These are phyloP conservation scores for Phania funesta DNA, from an alignment of 2,888 invertebrate genomes.

Conservation along the genomic window DNA sequence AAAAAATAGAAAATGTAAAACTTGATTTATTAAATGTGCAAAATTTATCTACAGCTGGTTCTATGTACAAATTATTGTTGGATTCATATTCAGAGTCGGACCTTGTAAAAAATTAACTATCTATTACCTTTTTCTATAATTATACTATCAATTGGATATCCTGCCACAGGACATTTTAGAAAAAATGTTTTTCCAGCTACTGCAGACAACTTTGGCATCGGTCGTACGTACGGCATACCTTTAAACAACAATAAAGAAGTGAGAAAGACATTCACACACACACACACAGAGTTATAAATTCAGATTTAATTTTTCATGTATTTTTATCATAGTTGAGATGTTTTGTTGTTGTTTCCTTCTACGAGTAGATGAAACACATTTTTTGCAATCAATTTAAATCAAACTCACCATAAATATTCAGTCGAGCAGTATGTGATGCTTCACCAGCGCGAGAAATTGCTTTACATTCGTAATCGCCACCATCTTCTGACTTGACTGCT, in stretches of 20 bases:
- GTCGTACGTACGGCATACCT: slow-evolving; percentile 90
- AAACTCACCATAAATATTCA: slow-evolving; percentile 89
- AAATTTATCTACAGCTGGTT: no score
- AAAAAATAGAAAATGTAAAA: not conserved
- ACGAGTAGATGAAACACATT: not conserved
- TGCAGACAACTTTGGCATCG: slow-evolving; percentile 91
- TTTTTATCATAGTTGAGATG: not conserved
- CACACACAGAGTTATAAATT: not conserved
- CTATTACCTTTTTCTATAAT: slow-evolving; percentile 91
- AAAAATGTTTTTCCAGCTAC: slow-evolving; percentile 90
- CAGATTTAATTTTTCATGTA: slow-evolving; percentile 1
- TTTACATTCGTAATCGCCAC: slow-evolving; percentile 92
- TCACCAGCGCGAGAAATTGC: slow-evolving; percentile 90
- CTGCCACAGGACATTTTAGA: slow-evolving; percentile 94
- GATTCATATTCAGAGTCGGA: not conserved
- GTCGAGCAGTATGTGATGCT: slow-evolving; percentile 89
- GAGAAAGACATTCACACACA: not conserved
- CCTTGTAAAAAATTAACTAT: not conserved
- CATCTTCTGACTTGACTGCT: slow-evolving; percentile 91
- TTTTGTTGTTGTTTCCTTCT: not conserved
- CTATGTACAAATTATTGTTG: not conserved
- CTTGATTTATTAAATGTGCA: no score
- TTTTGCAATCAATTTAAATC: slow-evolving; percentile 59
- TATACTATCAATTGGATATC: slow-evolving; percentile 91
- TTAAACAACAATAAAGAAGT: not conserved